Evolutionary conservation across 1,140 invertebrate genomes (phyloP), one percentile per base, ranked within the genome.

Genomic region (Drosophila kikkawai): DNA sequence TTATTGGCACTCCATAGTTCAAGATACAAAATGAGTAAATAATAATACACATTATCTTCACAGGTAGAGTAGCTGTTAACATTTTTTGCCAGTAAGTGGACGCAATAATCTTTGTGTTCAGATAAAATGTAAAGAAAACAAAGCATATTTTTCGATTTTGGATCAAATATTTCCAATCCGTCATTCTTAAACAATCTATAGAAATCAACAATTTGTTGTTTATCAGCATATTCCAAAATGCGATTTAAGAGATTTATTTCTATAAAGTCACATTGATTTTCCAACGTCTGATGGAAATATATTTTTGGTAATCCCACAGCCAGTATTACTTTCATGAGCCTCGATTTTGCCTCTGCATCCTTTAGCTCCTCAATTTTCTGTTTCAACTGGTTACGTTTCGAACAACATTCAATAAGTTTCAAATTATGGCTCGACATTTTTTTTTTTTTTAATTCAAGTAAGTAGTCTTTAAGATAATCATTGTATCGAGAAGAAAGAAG

Each of bases 111-210:
- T 5, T 44, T 22, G 15, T 88, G 6, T 36, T 73, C 34, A 0
- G 59, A 50, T n/a, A 88, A 64, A 64, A 83, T 65, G 12, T 44
- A 59, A 61, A 87, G 26, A 41, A 88, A 88, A 26, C 61, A 41
- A 11, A 78, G 32, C 41, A 80, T 70, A 51, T 80, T 48, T 63
- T 77, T 60, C 1, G 66, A 56, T 45, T 65, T 55, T 7, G 66
- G 17, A 4, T 42, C 64, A 37, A 61, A 19, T 6, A 69, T 55
- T 17, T 80, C 48, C 6, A 48, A 37, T 51, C 51, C 66, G 8
- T 64, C 5, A 22, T 63, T 74, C 13, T 63, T 44, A 17, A 76
- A 59, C 39, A 77, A 55, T 1, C 12, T 48, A 32, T 19, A 13
- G 0, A 51, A 39, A 32, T 82, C 22, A 1, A 34, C 8, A 15